These are phyloP conservation scores for Orius insidiosus DNA, from an alignment of 1,140 invertebrate species.

Conservation along the genomic window DNA sequence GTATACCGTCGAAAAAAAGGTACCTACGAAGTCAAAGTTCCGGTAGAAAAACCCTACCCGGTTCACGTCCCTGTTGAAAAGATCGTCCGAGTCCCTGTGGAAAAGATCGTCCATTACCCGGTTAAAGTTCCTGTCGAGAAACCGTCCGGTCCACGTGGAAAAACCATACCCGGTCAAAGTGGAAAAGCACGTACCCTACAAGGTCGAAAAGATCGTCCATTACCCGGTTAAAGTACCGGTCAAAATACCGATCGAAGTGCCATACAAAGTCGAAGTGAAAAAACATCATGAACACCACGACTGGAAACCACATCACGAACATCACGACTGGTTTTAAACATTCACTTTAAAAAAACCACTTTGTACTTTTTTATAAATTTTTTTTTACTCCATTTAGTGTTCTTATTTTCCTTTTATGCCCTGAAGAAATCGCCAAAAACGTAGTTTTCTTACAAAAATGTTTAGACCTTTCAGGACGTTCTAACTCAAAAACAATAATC, in stretches of 20 bases:
- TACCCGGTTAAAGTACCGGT: conserved; percentile 6
- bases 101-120: conserved; percentile 36
- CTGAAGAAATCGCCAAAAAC: no score
- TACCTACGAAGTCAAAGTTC: conserved; percentile 47
- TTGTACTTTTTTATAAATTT: no score
- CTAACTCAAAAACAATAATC: no score
- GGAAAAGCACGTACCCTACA: conserved; percentile 47
- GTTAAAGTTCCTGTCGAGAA: conserved; percentile 34
- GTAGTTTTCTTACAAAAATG: no score
- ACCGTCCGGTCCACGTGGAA: conserved; percentile 34
- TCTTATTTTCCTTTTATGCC: no score
- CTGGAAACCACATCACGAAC: no score
- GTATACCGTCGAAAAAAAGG: conserved; percentile 27
- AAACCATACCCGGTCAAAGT: conserved; percentile 37
- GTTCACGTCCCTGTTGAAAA: conserved; percentile 27
- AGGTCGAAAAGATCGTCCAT: conserved; percentile 27
- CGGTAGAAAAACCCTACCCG: conserved; percentile 36
- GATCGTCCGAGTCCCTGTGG: conserved; percentile 37
- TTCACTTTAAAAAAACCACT: no score
- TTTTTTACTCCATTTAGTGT: no score
- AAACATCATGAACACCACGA: no score
- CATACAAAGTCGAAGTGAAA: neutral
- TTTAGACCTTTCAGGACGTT: no score
- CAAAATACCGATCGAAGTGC: conserved; percentile 3
- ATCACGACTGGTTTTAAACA: no score